Base-by-base conservation (phyloP, 1,140 invertebrate genomes). In the Brachionus angularis region DNA sequence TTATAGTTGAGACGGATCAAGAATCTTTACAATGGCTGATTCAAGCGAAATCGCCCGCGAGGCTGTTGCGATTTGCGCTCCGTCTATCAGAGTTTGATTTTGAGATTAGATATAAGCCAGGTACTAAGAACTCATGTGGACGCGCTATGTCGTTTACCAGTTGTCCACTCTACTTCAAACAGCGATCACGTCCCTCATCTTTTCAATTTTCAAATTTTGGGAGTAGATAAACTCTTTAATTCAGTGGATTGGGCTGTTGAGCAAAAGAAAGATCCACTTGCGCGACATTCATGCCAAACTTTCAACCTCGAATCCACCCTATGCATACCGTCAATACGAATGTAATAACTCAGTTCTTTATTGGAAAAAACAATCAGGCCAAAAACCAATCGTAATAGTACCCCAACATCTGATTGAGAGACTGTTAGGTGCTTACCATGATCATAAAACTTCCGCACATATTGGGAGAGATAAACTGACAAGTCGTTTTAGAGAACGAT, bases 81-180 rank as follows among this genome's bases (percentile, higher is more conserved):
- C 76, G 79, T 73, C 71, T 85, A 23, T 80, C 83, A 73, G 80
- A 83, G 71, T 83, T 79, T 75, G 73, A 81, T 29, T 84, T 78
- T 74, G 80, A 78, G 10, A 74, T 84, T 0, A 73, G 72, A 5
- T 80, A 84, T 73, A 74, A 80, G 44, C 77, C 74, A 31, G 81
- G 80, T 1, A 73, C 71, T 10, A 16, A 73, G 1, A 77, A 81
- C 50, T 23, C 71, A 0, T 8, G 76, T 78, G 1, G 78, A 80
- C 62, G 75, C 75, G 12, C 62, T 83, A 8, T 79, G 77, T 14
- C 16, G 75, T 1, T 64, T 25, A 18, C 8, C 39, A 7, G 39
- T 14, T 14, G 16, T 10, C 18, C 12, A 25, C 8, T 23, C 23
- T n/a, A 14, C 10, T 52, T 14, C 5, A 21, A 27, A 52, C n/a